Base-by-base conservation (phyloP, 1,140 invertebrate genomes). In the Calosoma granatense region DNA sequence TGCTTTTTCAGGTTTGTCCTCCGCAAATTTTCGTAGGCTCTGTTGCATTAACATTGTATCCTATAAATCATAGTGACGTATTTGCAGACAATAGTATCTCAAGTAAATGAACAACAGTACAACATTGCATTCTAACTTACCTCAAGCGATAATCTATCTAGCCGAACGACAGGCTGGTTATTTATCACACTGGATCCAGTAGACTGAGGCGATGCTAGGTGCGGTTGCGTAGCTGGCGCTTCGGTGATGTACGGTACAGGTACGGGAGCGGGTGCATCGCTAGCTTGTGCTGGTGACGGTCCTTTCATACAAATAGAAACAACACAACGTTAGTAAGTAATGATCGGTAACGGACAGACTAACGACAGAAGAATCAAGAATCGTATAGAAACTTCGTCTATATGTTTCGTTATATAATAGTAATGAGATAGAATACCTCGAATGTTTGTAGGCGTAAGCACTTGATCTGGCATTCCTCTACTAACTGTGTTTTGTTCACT, bases 31-130 rank as follows among this genome's bases (percentile, higher is more conserved):
- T 55, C 74, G 74, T 59, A 84, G 64, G 68, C 78, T 84, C 62
- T 78, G 76, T 59, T 83, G 79, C 78, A 84, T 83, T 19, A 81
- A 66, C 30, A 73, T 71, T 58, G 82, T 79, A 66, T 86, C 82
- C 53, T 81, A n/a, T n/a, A n/a, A n/a, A n/a, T n/a, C n/a, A n/a
- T n/a, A n/a, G n/a, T n/a, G n/a, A n/a, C n/a, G n/a, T n/a, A n/a
- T n/a, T n/a, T n/a, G n/a, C n/a, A n/a, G n/a, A n/a, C n/a, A n/a
- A n/a, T n/a, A n/a, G n/a, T n/a, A n/a, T n/a, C n/a, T n/a, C n/a
- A n/a, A n/a, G n/a, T n/a, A n/a, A n/a, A n/a, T n/a, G n/a, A n/a
- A n/a, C n/a, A n/a, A n/a, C n/a, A n/a, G n/a, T n/a, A n/a, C n/a
- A n/a, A n/a, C n/a, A n/a, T n/a, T n/a, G n/a, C n/a, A n/a, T n/a